Base-by-base conservation (phyloP, 2,113 vertebrate species). In the Grammomys surdaster region DNA sequence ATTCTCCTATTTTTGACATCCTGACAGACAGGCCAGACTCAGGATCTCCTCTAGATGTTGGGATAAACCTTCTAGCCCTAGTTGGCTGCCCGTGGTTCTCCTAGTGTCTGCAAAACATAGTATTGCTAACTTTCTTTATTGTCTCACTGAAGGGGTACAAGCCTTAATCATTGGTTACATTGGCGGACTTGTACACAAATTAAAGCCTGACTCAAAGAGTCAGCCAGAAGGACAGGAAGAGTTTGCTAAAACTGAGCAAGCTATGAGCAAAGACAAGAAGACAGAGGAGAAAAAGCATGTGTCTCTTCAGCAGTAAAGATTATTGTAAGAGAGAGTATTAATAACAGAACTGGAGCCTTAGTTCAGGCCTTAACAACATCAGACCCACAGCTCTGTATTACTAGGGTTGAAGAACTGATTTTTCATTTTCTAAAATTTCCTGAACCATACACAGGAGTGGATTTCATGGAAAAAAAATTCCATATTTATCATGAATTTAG, bases 371-470 rank as follows among this genome's bases (percentile, higher is more conserved):
- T 99, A 98, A 98, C 99, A 98, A 99, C 99, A 3, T 98, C 99
- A 46, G 99, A 99, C 96, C 98, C 98, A 58, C 98, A 98, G 96
- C 97, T 99, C 89, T 99, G 99, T 97, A 99, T 99, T 98, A 99
- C 98, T 98, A 99, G 99, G 60, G 99, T 99, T 96, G 99, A 99
- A 98, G 99, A 99, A 97, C 98, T 99, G 95, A 99, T 99, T 95
- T 99, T 99, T 94, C 99, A 99, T 97, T 99, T 99, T 88, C 98
- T 99, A 96, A 99, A 99, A 98, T 99, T 99, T 98, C 99, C 99
- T 84, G 99, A 99, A 93, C 99, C 99, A 81, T 3, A 67, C 65
- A 98, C 99, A 98, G 98, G 98, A 81, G 98, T 99, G 94, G 99
- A 99, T 82, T 98, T 99, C 91, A 99, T 36, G 99, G 99, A 99